Conservation (phyloP, 2,888 invertebrate species). For the Lepetodrilus schrolli region DNA sequence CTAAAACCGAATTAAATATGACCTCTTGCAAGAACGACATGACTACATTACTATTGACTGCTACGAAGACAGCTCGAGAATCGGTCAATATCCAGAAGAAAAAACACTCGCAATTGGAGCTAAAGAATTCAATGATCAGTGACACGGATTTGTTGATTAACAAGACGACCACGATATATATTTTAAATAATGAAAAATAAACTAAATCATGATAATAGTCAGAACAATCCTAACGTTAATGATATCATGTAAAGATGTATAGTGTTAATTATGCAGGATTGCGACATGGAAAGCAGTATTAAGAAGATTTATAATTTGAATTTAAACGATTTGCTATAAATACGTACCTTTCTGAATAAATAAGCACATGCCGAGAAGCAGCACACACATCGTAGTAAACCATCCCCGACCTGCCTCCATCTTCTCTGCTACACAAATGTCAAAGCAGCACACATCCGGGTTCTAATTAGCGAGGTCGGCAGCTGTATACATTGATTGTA, state of each 20-base stretch:
- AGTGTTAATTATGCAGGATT: too few relatives aligned
- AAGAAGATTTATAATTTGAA: neutral
- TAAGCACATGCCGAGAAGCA: conserved; percentile 19
- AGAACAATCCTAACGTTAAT: too few relatives aligned
- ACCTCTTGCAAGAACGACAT: neutral
- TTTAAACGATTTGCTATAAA: neutral
- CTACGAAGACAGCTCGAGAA: neutral
- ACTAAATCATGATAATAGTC: too few relatives aligned
- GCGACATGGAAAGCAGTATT: neutral
- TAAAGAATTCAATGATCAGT: too few relatives aligned
- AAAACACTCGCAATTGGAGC: too few relatives aligned
- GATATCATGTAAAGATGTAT: too few relatives aligned
- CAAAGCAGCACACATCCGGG: conserved; percentile 32
- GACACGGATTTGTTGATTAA: too few relatives aligned
- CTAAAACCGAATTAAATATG: conserved; percentile 15
- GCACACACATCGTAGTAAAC: neutral
- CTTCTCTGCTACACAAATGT: conserved; percentile 30
- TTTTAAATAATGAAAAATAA: too few relatives aligned
- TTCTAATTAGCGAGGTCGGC: conserved; percentile 10
- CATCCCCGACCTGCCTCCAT: conserved; percentile 23
- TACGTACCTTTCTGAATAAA: conserved; percentile 31
- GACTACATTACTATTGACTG: neutral
- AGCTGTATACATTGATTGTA: neutral
- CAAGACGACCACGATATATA: too few relatives aligned
- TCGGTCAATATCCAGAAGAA: neutral